A percentile compares a stretch with the other conserved stretches of the same genome.
Conservation (phyloP, 2,797 vertebrate genomes). For the Chiloscyllium punctatum region DNA sequence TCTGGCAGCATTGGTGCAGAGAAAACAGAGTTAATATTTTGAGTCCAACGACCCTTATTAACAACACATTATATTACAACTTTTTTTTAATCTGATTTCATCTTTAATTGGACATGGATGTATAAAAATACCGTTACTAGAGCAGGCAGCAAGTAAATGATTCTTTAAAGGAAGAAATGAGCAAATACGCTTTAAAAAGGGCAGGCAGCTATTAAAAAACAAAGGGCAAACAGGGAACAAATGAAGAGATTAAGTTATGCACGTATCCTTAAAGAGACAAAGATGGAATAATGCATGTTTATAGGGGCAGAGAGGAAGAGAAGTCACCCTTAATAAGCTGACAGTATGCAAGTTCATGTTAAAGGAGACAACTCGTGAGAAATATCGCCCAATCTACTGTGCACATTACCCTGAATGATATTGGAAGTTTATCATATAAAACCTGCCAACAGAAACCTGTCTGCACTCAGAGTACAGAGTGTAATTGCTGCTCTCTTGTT, state of each 20-base stretch:
- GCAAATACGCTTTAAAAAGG: neutral
- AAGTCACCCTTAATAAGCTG: too few relatives aligned
- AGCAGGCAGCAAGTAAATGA: too few relatives aligned
- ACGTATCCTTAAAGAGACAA: neutral
- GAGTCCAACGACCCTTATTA: too few relatives aligned
- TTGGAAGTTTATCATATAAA: constrained; percentile 15
- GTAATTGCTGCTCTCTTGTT: neutral
- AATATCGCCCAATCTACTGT: neutral
- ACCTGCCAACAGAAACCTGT: neutral
- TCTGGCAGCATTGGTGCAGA: too few relatives aligned
- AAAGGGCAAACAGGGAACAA: neutral
- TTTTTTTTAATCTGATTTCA: too few relatives aligned
- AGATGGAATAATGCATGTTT: neutral
- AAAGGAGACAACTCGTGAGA: neutral
- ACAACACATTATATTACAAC: too few relatives aligned
- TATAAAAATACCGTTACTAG: too few relatives aligned
- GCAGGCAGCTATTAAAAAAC: neutral
- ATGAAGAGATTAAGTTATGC: neutral
- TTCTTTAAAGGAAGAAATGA: neutral
- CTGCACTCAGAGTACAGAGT: neutral
- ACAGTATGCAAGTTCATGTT: neutral
- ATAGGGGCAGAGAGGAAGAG: neutral
- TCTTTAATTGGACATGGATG: too few relatives aligned
- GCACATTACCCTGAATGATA: neutral
- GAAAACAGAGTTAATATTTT: too few relatives aligned